Evolutionary conservation across 2,797 vertebrate species (phyloP), one percentile per base, ranked within the genome.

Genomic region (Falco cherrug): DNA sequence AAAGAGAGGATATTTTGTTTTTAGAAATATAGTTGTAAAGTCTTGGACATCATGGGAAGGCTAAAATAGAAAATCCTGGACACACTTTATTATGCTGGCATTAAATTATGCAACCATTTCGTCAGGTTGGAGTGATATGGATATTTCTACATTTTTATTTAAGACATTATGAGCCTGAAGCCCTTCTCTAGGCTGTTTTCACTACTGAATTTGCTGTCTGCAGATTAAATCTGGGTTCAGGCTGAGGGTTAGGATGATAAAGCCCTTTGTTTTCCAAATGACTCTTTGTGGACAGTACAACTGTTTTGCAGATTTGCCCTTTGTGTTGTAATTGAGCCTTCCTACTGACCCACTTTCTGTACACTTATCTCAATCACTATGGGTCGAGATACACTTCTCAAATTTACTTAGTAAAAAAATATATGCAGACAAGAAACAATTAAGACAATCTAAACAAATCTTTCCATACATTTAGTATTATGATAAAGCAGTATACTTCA

Each of bases 201-300:
- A 61, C 14, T 74, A 73, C 35, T 65, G 79, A 56, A 69, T 91
- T 89, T 93, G 31, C 35, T 56, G 29, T 69, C 69, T 87, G 35
- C 78, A 63, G 65, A 16, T 28, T 84, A 81, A 89, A 83, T 48
- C 25, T 63, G 41, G 17, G 35, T 79, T 95, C 67, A 25, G 57
- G 35, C 26, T 81, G 79, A 63, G 47, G 25, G n/a, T 89, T 79
- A 76, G 39, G 56, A 51, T 59, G 80, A 85, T 69, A 50, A 91
- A 91, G 43, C 37, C 21, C 65, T 91, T 84, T 81, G 68, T 91
- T 94, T 96, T 94, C 73, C 65, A 69, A 65, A 83, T 59, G 59
- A 22, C 21, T 86, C 15, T 90, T 70, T 88, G 77, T 88, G 80
- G 47, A 26, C 10, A 26, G 39, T 39, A 71, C n/a, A 87, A 61